Conservation (phyloP, 2,113 vertebrate species). For the Perccottus glenii region DNA sequence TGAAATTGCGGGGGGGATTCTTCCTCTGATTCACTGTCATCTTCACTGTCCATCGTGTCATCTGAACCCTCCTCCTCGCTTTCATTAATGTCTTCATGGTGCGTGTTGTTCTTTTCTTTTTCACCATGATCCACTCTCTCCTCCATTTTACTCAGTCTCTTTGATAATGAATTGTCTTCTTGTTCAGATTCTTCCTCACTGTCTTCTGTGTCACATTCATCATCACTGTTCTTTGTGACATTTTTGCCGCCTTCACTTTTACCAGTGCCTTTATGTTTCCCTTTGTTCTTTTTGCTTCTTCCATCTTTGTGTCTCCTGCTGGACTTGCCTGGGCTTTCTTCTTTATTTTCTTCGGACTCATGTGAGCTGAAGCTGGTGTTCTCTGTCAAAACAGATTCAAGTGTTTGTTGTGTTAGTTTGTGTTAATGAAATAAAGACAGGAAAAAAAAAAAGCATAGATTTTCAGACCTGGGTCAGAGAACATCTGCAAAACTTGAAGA, state of each 20-base stretch:
- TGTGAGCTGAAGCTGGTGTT: constrained; percentile 37
- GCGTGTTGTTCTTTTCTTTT: no score
- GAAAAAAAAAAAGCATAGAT: background rate
- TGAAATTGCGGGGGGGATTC: background rate
- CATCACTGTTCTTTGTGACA: background rate
- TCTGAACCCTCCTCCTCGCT: no score
- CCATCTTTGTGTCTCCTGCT: background rate
- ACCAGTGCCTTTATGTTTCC: background rate
- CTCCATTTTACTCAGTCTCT: no score
- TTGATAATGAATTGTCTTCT: no score
- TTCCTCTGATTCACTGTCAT: background rate
- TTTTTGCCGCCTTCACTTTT: no score
- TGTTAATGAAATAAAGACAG: background rate
- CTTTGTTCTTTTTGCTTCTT: background rate
- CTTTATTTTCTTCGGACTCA: constrained; percentile 32
- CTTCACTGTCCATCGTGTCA: background rate
- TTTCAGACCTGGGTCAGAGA: constrained; percentile 81
- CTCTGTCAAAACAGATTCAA: constrained; percentile 24
- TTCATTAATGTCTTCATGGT: no score
- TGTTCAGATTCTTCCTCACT: no score
- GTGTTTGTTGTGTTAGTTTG: no score
- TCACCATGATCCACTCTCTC: no score
- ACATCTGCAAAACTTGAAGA: constrained; percentile 85
- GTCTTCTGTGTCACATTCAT: background rate
- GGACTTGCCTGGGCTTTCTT: constrained; percentile 15